Conservation (phyloP, 1,140 invertebrate genomes). For the Prorops nasuta region DNA sequence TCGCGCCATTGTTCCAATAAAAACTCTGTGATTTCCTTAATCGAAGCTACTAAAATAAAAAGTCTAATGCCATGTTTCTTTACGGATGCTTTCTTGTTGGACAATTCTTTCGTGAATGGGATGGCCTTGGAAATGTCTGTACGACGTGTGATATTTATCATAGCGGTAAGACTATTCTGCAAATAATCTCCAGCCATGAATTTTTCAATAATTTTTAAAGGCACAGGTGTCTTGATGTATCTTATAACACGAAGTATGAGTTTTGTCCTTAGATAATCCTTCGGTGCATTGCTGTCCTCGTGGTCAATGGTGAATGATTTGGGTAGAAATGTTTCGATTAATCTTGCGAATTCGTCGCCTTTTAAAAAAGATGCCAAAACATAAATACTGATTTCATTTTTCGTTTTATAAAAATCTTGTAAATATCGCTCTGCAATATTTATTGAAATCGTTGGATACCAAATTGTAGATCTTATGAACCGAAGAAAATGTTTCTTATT, state of each 20-base stretch:
- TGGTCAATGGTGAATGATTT: slow-evolving; percentile 8
- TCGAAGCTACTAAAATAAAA: slow-evolving; percentile 17
- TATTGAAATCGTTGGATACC: slow-evolving; percentile 42
- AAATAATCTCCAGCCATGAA: slow-evolving; percentile 33
- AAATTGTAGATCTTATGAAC: slow-evolving; percentile 25
- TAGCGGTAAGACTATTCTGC: neutral
- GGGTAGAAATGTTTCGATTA: slow-evolving; percentile 28
- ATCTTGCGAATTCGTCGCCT: slow-evolving; percentile 16
- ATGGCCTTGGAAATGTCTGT: slow-evolving; percentile 10
- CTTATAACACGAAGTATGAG: slow-evolving; percentile 5
- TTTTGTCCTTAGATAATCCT: neutral
- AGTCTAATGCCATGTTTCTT: slow-evolving; percentile 39
- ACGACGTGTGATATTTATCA: slow-evolving; percentile 14
- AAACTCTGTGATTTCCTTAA: slow-evolving; percentile 15
- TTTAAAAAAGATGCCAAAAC: slow-evolving; percentile 24
- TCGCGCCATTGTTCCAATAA: slow-evolving; percentile 16
- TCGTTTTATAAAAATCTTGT: neutral
- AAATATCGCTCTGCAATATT: slow-evolving; percentile 23
- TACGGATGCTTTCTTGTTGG: slow-evolving; percentile 22
- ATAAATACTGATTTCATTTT: neutral
- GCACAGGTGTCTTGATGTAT: slow-evolving; percentile 27
- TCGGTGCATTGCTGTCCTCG: neutral
- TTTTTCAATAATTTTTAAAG: slow-evolving; percentile 16
- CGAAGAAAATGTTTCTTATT: too few relatives aligned
- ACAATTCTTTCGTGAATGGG: slow-evolving; percentile 19